Percentiles rank a stretch among this genome's conserved stretches.
Evolutionary conservation across 1,140 invertebrate species (phyloP).

Genomic region (Trinorchestia longiramus): DNA sequence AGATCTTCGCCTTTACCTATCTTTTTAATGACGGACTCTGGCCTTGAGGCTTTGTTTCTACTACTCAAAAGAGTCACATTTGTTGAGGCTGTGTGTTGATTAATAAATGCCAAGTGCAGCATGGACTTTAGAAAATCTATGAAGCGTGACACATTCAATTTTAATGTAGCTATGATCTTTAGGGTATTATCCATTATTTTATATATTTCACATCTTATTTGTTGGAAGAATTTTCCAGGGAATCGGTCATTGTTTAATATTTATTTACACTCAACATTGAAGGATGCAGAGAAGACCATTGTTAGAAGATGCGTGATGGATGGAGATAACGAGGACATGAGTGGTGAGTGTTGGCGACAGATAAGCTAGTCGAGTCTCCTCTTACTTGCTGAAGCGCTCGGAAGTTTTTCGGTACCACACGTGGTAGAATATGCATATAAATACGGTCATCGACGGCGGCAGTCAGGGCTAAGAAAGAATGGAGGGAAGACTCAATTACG

Average conservation of each 20-base stretch:
- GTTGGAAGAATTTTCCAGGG: neutral
- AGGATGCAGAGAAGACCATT: neutral
- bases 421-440: neutral
- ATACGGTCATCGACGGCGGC: neutral
- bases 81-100: neutral
- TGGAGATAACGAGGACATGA: neutral
- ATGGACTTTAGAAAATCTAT: neutral
- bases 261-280: neutral
- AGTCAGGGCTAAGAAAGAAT: neutral
- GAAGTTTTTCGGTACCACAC: neutral
- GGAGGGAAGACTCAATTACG: neutral
- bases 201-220: neutral
- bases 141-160: neutral
- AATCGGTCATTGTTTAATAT: neutral
- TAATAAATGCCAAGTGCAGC: neutral
- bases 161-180: neutral
- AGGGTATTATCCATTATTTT: neutral
- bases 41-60: neutral
- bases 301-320: neutral
- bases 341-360: neutral
- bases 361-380: neutral
- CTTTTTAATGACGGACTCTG: neutral
- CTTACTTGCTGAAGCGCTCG: neutral
- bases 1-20: neutral
- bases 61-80: neutral